phyloP scores from a whole-genome alignment of 2,113 vertebrate genomes.

The Lampris incognitus region DNA sequence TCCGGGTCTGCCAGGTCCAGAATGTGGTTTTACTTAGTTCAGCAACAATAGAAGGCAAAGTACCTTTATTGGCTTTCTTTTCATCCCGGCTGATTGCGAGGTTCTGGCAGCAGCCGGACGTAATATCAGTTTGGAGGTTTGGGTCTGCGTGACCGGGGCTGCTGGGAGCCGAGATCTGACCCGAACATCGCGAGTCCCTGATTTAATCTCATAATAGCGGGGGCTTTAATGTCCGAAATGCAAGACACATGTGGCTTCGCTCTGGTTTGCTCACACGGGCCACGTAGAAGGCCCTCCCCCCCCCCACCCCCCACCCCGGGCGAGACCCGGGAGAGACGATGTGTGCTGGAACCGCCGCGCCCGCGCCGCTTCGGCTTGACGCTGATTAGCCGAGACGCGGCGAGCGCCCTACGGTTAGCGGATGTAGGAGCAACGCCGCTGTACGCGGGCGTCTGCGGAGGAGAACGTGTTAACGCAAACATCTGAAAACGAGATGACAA shows the following conservation, averaged over 20 bases:
- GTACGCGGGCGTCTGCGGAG: conserved; percentile 43
- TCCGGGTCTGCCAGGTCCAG: too few species aligned
- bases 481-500: conserved; percentile 18
- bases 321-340: conserved; percentile 66
- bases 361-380: conserved; percentile 71
- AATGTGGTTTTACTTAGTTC: not conserved
- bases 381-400: conserved; percentile 70
- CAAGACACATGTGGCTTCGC: conserved; percentile 79
- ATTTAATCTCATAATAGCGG: conserved; percentile 83
- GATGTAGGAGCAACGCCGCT: conserved; percentile 41
- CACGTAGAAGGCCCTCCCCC: conserved; percentile 58
- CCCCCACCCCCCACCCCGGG: conserved; percentile 19
- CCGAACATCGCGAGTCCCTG: conserved; percentile 79
- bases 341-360: conserved; percentile 68
- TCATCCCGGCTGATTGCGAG: conserved; percentile 40
- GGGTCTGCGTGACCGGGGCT: conserved; percentile 77
- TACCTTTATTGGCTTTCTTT: conserved; percentile 52
- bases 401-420: conserved; percentile 60
- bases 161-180: conserved; percentile 70
- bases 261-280: conserved; percentile 63
- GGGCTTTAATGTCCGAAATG: conserved; percentile 82
- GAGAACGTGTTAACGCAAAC: conserved; percentile 26
- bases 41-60: conserved; percentile 48
- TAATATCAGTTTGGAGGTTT: conserved; percentile 59
- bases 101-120: conserved; percentile 52